phyloP scores from a whole-genome alignment of 1,140 invertebrate species.

The Drosophila punjabiensis region DNA sequence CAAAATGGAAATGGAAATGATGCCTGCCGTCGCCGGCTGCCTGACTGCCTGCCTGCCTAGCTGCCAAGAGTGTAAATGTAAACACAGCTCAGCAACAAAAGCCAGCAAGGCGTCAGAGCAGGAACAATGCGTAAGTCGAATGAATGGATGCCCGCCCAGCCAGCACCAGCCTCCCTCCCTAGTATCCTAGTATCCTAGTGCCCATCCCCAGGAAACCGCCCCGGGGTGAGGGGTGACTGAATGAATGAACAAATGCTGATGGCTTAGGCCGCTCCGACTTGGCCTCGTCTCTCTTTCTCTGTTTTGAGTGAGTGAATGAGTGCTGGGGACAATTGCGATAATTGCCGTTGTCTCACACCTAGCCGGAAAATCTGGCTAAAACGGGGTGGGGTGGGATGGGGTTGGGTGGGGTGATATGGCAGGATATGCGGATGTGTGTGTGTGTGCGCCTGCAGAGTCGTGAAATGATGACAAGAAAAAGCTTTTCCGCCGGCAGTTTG shows the following conservation, averaged over 20 bases:
- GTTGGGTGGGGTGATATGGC: neutral
- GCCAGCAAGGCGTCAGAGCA: slow-evolving; percentile 75
- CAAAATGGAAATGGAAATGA: slow-evolving; percentile 70
- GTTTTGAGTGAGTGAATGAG: slow-evolving; percentile 60
- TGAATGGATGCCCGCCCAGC: slow-evolving; percentile 46
- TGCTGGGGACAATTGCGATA: slow-evolving; percentile 79
- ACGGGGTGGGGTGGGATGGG: neutral
- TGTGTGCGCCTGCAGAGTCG: slow-evolving; percentile 55
- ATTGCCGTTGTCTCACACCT: slow-evolving; percentile 83
- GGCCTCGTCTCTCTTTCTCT: slow-evolving; percentile 25
- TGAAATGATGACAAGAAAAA: slow-evolving; percentile 83
- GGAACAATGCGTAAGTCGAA: slow-evolving; percentile 77
- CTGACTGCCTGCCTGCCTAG: neutral
- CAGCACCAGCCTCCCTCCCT: neutral
- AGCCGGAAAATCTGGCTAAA: slow-evolving; percentile 37
- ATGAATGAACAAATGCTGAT: slow-evolving; percentile 77
- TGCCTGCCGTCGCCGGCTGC: slow-evolving; percentile 56
- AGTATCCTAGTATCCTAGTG: neutral
- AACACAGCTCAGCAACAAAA: slow-evolving; percentile 78
- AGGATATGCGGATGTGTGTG: slow-evolving; percentile 5
- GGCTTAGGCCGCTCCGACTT: slow-evolving; percentile 50
- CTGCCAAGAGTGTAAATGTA: slow-evolving; percentile 77
- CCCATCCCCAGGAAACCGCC: neutral
- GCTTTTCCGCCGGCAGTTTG: slow-evolving; percentile 78
- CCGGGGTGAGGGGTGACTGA: slow-evolving; percentile 33